A percentile compares a stretch with the other conserved stretches of the same genome.
Evolutionary conservation across 2,797 vertebrate genomes (phyloP).

Genomic region (Pseudocheirus occidentalis): DNA sequence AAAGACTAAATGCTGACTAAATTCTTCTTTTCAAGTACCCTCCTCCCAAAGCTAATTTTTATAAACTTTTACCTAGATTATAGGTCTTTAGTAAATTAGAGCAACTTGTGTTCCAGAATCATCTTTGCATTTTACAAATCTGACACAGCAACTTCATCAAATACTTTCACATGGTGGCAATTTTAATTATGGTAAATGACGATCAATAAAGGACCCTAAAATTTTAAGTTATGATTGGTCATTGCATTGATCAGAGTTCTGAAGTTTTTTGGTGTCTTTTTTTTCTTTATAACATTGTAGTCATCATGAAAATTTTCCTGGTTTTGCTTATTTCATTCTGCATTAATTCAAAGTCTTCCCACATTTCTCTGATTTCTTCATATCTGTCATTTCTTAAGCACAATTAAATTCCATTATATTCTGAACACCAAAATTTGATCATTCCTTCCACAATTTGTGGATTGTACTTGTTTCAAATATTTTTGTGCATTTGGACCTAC

Average conservation of each 20-base stretch:
- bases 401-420: background rate
- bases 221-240: background rate
- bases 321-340: background rate
- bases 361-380: background rate
- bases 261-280: background rate
- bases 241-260: background rate
- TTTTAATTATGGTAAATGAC: background rate
- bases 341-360: background rate
- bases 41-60: background rate
- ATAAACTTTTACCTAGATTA: background rate
- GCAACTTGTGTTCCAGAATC: background rate
- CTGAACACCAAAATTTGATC: background rate
- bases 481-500: background rate
- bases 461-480: background rate
- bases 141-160: background rate
- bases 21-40: background rate
- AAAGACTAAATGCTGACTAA: background rate
- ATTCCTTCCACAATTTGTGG: background rate
- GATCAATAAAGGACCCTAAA: background rate
- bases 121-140: background rate
- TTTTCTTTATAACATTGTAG: background rate
- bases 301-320: background rate
- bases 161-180: background rate
- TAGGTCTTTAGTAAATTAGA: background rate
- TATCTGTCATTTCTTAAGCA: background rate